Conservation (phyloP, 2,113 vertebrate species). For the Colinus virginianus region DNA sequence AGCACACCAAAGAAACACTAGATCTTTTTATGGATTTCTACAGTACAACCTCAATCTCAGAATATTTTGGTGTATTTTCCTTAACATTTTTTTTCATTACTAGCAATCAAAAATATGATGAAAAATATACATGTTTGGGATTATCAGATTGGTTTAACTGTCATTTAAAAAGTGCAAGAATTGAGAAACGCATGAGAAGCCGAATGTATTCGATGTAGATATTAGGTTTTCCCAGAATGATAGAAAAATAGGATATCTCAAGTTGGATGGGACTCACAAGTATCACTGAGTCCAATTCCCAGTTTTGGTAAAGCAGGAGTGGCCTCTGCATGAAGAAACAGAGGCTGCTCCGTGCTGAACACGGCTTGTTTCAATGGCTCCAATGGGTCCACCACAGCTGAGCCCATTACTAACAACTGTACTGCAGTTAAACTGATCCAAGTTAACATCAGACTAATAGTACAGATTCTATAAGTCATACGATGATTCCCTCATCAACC, state of each 20-base stretch:
- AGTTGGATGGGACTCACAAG: not conserved
- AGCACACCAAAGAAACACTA: not conserved
- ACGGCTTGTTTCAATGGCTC: not conserved
- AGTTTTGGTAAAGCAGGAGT: not conserved
- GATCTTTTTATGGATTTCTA: not conserved
- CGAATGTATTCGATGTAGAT: not conserved
- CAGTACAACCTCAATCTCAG: not conserved
- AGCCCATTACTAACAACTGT: not conserved
- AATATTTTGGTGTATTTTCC: not conserved
- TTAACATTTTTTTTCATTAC: not conserved
- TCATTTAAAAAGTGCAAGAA: not conserved
- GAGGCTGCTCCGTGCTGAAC: rapidly evolving
- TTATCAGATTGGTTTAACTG: not conserved
- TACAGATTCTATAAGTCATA: not conserved
- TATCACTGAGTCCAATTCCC: not conserved
- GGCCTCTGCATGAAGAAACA: not conserved
- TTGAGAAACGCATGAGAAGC: not conserved
- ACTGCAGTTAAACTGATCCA: not conserved
- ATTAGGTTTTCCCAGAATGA: not conserved
- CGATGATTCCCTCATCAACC: not conserved
- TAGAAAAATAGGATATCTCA: not conserved
- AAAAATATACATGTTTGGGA: not conserved
- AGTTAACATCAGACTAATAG: not conserved
- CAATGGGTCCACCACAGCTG: not conserved
- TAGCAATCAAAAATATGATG: not conserved